These are phyloP conservation scores for Acanthurus leucopareius DNA, from an alignment of 2,797 vertebrate genomes.

Conservation along the genomic window DNA sequence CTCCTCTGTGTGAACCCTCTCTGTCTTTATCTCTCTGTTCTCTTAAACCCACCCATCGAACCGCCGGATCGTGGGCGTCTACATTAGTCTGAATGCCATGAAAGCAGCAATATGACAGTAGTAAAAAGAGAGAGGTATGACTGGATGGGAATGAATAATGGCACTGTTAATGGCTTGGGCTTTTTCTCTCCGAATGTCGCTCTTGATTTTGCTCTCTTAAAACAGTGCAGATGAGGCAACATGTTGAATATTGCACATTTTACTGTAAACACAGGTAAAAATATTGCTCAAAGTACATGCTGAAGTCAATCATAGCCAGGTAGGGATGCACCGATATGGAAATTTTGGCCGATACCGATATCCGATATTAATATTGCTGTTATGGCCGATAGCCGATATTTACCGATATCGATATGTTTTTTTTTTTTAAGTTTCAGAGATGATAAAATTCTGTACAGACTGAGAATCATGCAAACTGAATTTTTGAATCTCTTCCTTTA, in stretches of 20 bases:
- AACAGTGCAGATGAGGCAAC: conserved; percentile 2
- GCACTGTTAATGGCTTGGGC: conserved; percentile 50
- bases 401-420: too few relatives aligned
- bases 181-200: conserved; percentile 38
- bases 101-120: conserved; percentile 44
- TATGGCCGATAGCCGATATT: too few relatives aligned
- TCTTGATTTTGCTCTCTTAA: conserved; percentile 38
- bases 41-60: conserved; percentile 33
- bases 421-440: too few relatives aligned
- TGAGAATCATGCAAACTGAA: too few relatives aligned
- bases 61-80: conserved; percentile 31
- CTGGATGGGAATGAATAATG: conserved; percentile 49
- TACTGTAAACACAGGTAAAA: conserved; percentile 7
- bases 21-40: conserved; percentile 35
- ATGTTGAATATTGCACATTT: conserved; percentile 42
- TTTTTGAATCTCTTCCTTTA: too few relatives aligned
- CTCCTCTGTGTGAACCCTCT: conserved; percentile 29
- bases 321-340: too few relatives aligned
- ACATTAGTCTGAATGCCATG: conserved; percentile 59
- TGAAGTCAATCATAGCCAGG: too few relatives aligned
- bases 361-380: too few relatives aligned
- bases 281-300: conserved; percentile 13
- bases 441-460: too few relatives aligned
- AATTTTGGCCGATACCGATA: too few relatives aligned
- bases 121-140: conserved; percentile 18